Conservation (phyloP, 2,797 vertebrate genomes). For the Anabacerthia variegaticeps region DNA sequence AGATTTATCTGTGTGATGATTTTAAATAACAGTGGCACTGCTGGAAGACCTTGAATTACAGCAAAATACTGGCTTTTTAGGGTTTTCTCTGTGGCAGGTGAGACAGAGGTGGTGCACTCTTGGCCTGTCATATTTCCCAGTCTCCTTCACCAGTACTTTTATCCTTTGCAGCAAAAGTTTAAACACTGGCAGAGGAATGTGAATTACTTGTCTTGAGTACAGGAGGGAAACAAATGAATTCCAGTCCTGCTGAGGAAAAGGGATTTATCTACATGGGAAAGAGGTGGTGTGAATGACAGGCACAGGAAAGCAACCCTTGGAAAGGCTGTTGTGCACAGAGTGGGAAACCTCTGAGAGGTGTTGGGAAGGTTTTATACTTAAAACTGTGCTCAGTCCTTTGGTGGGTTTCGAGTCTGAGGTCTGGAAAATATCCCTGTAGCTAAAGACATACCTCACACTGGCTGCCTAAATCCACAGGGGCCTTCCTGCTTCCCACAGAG, state of each 20-base stretch:
- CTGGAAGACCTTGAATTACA: background rate
- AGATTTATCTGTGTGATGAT: background rate
- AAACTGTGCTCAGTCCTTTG: background rate
- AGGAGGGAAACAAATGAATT: background rate
- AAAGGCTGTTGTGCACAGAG: background rate
- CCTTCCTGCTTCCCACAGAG: background rate
- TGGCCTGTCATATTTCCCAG: background rate
- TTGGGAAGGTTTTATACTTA: background rate
- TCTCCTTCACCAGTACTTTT: background rate
- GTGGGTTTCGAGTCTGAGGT: background rate
- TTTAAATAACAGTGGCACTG: background rate
- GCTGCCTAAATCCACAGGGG: background rate
- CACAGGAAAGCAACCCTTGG: background rate
- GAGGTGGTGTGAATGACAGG: background rate
- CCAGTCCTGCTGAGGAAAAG: background rate
- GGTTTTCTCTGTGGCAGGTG: background rate
- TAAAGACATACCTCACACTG: background rate
- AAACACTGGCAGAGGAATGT: background rate
- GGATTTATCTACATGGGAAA: background rate
- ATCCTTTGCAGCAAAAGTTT: background rate
- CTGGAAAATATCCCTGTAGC: background rate
- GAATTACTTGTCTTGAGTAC: background rate
- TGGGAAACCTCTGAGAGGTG: background rate
- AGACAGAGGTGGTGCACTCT: background rate
- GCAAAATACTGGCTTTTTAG: background rate